A percentile compares a stretch with the other conserved stretches of the same genome.
Conservation (phyloP, 2,797 vertebrate species). For the Cynopterus sphinx region DNA sequence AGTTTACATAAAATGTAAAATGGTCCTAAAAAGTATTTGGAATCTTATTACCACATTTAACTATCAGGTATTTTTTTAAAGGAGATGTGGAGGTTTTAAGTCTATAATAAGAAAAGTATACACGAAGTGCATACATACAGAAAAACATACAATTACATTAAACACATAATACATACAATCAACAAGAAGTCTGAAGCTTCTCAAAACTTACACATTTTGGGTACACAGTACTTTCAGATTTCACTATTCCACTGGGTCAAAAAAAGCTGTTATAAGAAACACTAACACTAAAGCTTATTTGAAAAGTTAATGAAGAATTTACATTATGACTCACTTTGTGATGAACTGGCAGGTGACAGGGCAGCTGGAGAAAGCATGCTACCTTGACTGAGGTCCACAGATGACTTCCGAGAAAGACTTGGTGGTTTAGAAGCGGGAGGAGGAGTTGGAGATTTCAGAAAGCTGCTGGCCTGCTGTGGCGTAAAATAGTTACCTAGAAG, state of each 20-base stretch:
- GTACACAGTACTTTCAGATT: constrained; percentile 81
- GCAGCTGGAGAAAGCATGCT: constrained; percentile 95
- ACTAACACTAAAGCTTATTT: constrained; percentile 83
- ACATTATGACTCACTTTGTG: constrained; percentile 95
- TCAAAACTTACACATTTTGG: constrained; percentile 82
- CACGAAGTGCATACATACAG: constrained; percentile 87
- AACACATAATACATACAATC: constrained; percentile 87
- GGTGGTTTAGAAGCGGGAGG: constrained; percentile 92
- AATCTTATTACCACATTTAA: constrained; percentile 78
- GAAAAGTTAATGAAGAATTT: constrained; percentile 85
- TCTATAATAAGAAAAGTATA: constrained; percentile 85
- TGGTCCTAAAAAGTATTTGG: constrained; percentile 79
- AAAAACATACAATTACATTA: constrained; percentile 87
- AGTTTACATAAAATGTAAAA: constrained; percentile 80
- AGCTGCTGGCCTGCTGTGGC: constrained; percentile 93
- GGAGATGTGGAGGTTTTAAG: constrained; percentile 80
- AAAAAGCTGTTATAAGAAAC: constrained; percentile 79
- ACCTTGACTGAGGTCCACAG: constrained; percentile 94
- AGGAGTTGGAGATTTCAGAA: constrained; percentile 97
- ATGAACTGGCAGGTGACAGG: constrained; percentile 94
- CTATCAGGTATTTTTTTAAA: constrained; percentile 77
- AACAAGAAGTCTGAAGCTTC: constrained; percentile 84
- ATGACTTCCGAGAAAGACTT: constrained; percentile 95
- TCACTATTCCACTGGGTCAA: constrained; percentile 81
- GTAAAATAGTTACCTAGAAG: constrained; percentile 94